Conservation (phyloP, 2,797 vertebrate species). For the Mus minutoides region DNA sequence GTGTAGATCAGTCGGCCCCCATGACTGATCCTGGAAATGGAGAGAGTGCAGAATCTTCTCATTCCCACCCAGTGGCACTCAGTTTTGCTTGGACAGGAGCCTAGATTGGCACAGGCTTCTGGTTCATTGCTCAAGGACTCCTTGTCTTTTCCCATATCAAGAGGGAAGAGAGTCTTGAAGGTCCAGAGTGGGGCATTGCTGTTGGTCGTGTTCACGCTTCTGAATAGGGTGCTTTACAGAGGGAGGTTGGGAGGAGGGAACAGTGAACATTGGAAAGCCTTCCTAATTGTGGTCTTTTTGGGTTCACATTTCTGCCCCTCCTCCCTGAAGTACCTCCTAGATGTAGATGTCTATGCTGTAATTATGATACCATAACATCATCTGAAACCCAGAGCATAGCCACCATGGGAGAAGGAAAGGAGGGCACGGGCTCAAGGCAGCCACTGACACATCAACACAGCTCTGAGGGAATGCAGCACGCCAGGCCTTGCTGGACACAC, state of each 20-base stretch:
- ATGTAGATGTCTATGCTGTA: neutral
- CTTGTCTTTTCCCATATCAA: neutral
- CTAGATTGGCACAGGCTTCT: conserved; percentile 64
- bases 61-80: conserved; percentile 65
- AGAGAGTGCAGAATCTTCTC: conserved; percentile 73
- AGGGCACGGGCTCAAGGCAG: rapidly evolving
- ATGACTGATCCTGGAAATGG: conserved; percentile 72
- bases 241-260: rapidly evolving
- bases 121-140: conserved; percentile 2
- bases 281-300: neutral
- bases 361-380: neutral
- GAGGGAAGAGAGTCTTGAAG: neutral
- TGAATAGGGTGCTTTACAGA: neutral
- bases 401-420: neutral
- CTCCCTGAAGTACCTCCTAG: neutral
- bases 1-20: conserved; percentile 67
- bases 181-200: rapidly evolving
- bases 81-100: conserved; percentile 74
- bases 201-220: neutral
- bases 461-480: neutral
- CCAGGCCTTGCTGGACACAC: neutral
- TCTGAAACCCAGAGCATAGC: too few relatives aligned
- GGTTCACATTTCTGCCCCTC: neutral
- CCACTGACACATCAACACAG: rapidly evolving
- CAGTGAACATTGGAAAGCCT: neutral